A percentile compares a stretch with the other conserved stretches of the same genome.
These are phyloP conservation scores for Rhinolophus ferrumequinum DNA, from an alignment of 2,113 vertebrate species.

Conservation along the genomic window DNA sequence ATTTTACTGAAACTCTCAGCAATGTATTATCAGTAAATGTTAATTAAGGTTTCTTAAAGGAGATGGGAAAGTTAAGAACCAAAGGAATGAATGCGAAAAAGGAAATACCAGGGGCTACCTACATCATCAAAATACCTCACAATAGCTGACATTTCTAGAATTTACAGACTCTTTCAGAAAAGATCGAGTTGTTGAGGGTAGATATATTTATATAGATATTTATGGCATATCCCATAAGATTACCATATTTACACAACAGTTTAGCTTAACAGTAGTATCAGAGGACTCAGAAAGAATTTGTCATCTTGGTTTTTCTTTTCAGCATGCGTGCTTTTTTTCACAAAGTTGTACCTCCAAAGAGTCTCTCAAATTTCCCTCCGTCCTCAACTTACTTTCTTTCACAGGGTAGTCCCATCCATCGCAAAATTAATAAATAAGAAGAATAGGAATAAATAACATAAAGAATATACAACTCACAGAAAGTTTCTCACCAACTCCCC, in stretches of 20 bases:
- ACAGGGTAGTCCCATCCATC: neutral
- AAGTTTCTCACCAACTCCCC: constrained; percentile 47
- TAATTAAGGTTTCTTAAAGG: constrained; percentile 55
- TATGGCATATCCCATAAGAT: neutral
- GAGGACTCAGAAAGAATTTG: neutral
- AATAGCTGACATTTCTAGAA: constrained; percentile 45
- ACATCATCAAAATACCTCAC: neutral
- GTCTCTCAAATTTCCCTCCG: neutral
- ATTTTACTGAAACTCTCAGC: constrained; percentile 22
- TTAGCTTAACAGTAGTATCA: neutral
- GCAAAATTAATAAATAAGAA: constrained; percentile 17
- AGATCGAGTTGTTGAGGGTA: neutral
- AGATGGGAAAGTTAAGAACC: constrained; percentile 45
- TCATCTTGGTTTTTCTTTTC: neutral
- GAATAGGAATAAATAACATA: neutral
- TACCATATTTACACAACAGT: neutral
- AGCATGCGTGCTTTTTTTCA: neutral
- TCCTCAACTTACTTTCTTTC: neutral
- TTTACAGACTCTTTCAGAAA: constrained; percentile 1
- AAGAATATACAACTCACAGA: neutral
- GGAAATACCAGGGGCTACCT: neutral
- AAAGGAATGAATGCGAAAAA: neutral
- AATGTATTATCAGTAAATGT: constrained; percentile 11
- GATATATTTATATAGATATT: neutral
- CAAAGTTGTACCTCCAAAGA: neutral